These are phyloP conservation scores for Python bivittatus DNA, from an alignment of 2,113 vertebrate species.

Conservation along the genomic window DNA sequence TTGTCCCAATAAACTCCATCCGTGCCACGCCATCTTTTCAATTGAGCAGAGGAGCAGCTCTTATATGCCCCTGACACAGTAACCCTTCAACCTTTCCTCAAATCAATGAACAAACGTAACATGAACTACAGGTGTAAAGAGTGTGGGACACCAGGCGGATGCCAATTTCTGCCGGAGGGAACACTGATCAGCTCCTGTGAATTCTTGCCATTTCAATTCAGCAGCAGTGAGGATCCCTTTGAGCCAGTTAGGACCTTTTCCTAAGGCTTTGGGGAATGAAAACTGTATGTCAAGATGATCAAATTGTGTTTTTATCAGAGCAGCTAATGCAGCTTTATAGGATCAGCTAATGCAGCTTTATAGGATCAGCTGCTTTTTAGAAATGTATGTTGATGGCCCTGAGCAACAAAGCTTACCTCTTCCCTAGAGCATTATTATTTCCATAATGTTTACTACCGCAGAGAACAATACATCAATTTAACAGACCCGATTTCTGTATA, in stretches of 20 bases:
- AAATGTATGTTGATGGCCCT: background rate
- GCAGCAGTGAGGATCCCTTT: background rate
- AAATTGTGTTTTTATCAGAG: background rate
- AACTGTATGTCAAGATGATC: background rate
- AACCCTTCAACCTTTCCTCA: background rate
- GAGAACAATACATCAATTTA: background rate
- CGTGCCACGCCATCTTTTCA: background rate
- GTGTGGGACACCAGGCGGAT: background rate
- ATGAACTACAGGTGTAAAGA: background rate
- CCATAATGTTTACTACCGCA: background rate
- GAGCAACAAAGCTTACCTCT: background rate
- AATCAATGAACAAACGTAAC: background rate
- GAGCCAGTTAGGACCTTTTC: background rate
- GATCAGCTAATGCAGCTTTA: background rate
- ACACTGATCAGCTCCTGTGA: background rate
- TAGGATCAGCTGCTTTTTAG: background rate
- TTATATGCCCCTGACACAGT: background rate
- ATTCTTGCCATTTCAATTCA: background rate
- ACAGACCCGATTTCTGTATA: background rate
- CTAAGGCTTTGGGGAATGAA: background rate
- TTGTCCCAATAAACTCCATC: background rate
- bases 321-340: background rate
- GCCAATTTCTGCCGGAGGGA: background rate
- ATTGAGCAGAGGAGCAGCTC: background rate
- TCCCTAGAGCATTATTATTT: background rate